These are phyloP conservation scores for Hirtodrosophila cameraria DNA, from an alignment of 2,888 invertebrate genomes.

Conservation along the genomic window DNA sequence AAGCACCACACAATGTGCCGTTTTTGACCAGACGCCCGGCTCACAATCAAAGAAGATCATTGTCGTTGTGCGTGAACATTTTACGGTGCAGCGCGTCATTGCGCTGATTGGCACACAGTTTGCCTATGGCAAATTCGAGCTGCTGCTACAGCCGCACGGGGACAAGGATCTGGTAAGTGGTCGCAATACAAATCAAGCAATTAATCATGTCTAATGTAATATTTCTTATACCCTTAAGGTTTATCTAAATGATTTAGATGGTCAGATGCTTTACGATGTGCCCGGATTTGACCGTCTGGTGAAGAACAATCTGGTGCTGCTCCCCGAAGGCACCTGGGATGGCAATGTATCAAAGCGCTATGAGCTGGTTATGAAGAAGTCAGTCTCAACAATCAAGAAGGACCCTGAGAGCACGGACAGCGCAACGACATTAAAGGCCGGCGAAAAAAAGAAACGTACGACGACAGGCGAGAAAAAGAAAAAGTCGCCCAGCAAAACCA, in stretches of 20 bases:
- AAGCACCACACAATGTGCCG: constrained; percentile 79
- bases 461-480: constrained; percentile 60
- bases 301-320: constrained; percentile 79
- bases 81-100: constrained; percentile 82
- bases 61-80: constrained; percentile 81
- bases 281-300: constrained; percentile 76
- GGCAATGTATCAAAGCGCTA: constrained; percentile 78
- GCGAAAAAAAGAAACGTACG: constrained; percentile 54
- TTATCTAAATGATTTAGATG: constrained; percentile 77
- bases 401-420: constrained; percentile 9
- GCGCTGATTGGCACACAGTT: constrained; percentile 81
- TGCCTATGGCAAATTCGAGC: constrained; percentile 80
- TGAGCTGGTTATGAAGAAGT: constrained; percentile 68
- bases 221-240: constrained; percentile 59
- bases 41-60: constrained; percentile 83
- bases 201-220: not conserved
- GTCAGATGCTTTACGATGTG: constrained; percentile 73
- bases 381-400: constrained; percentile 28
- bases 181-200: not conserved
- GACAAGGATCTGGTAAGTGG: constrained; percentile 74
- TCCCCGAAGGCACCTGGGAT: constrained; percentile 80
- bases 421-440: constrained; percentile 25
- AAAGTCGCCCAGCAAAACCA: constrained; percentile 65
- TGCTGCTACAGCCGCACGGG: constrained; percentile 80
- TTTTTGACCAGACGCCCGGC: constrained; percentile 82